Evolutionary conservation across 30 jellyfish, hydroid and myxozoan genomes (phyloP).

Genomic region (Catostylus mosaicus): DNA sequence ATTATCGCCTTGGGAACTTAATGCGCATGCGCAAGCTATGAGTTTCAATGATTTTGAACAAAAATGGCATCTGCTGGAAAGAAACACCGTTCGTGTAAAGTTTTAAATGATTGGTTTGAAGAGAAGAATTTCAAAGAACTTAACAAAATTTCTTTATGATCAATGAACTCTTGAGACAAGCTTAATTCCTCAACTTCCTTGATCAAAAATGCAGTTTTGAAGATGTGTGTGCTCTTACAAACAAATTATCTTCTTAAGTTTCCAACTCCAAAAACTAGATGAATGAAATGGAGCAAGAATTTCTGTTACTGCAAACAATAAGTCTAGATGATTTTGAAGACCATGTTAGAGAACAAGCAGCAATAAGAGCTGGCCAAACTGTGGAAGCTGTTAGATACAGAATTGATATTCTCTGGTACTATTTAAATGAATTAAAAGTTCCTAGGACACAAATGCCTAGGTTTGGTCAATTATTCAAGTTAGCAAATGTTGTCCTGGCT

Average conservation of each 20-base stretch:
- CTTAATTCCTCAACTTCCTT: slow-evolving; percentile 23
- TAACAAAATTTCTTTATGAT: background rate
- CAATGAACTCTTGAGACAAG: slow-evolving; percentile 42
- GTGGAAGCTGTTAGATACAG: slow-evolving; percentile 48
- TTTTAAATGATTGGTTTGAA: slow-evolving; percentile 48
- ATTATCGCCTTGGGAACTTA: slow-evolving; percentile 23
- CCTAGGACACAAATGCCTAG: slow-evolving; percentile 42
- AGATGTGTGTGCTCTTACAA: slow-evolving; percentile 27
- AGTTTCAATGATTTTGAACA: slow-evolving; percentile 30
- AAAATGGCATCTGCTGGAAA: slow-evolving; percentile 45
- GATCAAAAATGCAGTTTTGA: slow-evolving; percentile 29
- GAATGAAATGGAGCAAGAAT: slow-evolving; percentile 47
- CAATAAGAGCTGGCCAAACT: slow-evolving; percentile 39
- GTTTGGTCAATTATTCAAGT: slow-evolving; percentile 45
- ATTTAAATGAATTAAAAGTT: slow-evolving; percentile 27
- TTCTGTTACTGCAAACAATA: slow-evolving; percentile 35
- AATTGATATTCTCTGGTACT: slow-evolving; percentile 38
- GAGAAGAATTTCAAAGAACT: slow-evolving; percentile 44
- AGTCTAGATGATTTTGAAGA: slow-evolving; percentile 34
- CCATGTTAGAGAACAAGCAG: slow-evolving; percentile 35
- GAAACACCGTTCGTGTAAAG: slow-evolving; percentile 63
- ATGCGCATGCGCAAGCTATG: slow-evolving; percentile 53
- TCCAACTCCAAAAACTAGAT: slow-evolving; percentile 15
- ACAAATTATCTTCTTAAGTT: slow-evolving; percentile 25
- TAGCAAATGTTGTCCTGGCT: slow-evolving; percentile 31